phyloP scores from a whole-genome alignment of 2,113 vertebrate genomes.

The Colius striatus region DNA sequence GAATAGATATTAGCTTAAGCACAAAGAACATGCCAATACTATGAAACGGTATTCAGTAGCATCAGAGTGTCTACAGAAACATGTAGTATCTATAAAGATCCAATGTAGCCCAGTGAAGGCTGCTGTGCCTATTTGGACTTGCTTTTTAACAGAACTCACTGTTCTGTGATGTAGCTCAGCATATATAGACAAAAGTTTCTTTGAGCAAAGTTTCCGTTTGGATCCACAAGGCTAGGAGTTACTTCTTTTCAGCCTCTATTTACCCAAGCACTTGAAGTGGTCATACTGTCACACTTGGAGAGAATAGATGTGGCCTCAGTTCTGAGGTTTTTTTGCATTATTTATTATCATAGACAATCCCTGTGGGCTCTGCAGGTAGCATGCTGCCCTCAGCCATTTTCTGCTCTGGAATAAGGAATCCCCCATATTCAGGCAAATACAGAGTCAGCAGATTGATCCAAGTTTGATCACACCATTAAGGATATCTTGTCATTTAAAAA shows the following conservation, averaged over 20 bases:
- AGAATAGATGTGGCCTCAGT: not conserved
- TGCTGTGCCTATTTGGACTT: not conserved
- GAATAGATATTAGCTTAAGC: not conserved
- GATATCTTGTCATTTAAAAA: constrained; percentile 39
- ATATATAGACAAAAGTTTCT: not conserved
- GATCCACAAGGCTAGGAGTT: not conserved
- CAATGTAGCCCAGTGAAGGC: not conserved
- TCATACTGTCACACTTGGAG: not conserved
- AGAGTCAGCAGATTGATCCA: not conserved
- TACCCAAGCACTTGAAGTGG: not conserved
- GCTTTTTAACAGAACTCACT: not conserved
- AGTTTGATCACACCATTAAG: not conserved
- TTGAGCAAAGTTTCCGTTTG: not conserved
- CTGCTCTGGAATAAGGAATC: not conserved
- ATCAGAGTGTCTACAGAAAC: not conserved
- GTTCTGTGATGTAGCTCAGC: not conserved
- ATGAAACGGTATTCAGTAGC: not conserved
- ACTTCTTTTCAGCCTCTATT: not conserved
- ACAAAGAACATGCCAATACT: not conserved
- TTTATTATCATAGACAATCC: not conserved
- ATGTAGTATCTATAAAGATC: not conserved
- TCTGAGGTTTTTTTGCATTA: not conserved
- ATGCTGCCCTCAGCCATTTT: not conserved
- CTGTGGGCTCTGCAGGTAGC: not conserved
- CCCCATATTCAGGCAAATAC: not conserved